Evolutionary conservation across 2,888 invertebrate species (phyloP), one percentile per base, ranked within the genome.

Genomic region (Synergus umbraculus): DNA sequence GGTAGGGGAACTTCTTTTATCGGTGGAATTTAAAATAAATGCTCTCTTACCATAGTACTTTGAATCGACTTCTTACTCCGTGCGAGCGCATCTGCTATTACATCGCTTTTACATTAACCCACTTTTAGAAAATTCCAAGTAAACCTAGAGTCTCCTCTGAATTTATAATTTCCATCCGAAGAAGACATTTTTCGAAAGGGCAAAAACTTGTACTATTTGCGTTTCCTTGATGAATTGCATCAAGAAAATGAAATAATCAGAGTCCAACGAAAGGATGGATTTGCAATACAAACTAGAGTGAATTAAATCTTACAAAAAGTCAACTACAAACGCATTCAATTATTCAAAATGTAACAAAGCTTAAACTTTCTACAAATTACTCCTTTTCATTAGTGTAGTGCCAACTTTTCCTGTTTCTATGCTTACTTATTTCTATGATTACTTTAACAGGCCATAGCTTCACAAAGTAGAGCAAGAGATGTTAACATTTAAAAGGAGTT

Each of bases 21-120:
- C 67, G 67, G 44, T 46, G 22, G 46, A 80, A 80, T 80, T 77
- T 65, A 78, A 80, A 80, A 78, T 80, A 60, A 80, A 58, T 65
- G 77, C 69, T 12, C 65, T 77, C 65, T 73, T 41, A 76, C 69
- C 22, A 66, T 46, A 15, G 65, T 79, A 49, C 76, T 81, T 81
- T 76, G n/a, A 54, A 54, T 58, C 58, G 78, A 79, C 67, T 67
- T 37, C 41, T 41, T 76, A 12, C 76, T 41, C 60, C 9, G 5
- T 67, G 18, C 46, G 22, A 46, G 67, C 22, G 44, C 44, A 78
- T 79, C 77, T 63, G 73, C 69, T 64, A 63, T 79, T 81, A 81
- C 79, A 78, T 67, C 76, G 77, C 63, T 81, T 79, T 79, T 76
- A 78, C 76, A 81, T 81, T 81, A 79, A 81, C 81, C 81, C 79